Base-by-base conservation (phyloP, 2,797 vertebrate species). In the Ciconia nigra region DNA sequence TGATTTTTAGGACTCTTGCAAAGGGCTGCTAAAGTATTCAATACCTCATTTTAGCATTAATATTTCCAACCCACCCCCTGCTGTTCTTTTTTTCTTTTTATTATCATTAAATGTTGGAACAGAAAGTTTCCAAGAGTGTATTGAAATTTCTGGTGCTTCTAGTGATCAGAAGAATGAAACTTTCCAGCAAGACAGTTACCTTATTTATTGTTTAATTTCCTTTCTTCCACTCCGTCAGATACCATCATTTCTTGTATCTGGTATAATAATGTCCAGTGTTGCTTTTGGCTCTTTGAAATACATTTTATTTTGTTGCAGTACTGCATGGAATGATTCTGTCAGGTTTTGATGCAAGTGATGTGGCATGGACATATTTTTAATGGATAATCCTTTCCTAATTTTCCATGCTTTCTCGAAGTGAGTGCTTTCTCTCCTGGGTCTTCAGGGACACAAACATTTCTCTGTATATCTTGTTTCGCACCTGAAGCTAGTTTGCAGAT, bases 161-260 rank as follows among this genome's bases (percentile, higher is more conserved):
- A 77, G 61, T 91, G 58, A 91, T 92, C 79, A 83, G 77, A 74
- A 95, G 46, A 87, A 51, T 65, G 44, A 77, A 94, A 71, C 44
- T 73, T 87, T 88, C 93, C 97, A 95, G 86, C 47, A 67, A 80
- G 78, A 80, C 1, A 3, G 35, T 89, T 95, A 78, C 83, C 57
- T 94, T 97, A 92, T 94, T 97, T 96, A 96, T 96, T 97, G 88
- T 96, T 97, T 92, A 84, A 97, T 97, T 97, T 97, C 96, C 97
- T 93, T 93, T 96, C 94, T 96, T 96, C 78, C 83, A 87, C 81
- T 93, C 62, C 58, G 70, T 94, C 70, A 91, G 91, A 67, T 92
- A 67, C 42, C 15, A 41, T 83, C 2, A 83, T 94, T 94, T 92
- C 74, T 95, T 77, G n/a, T 93, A 83, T 95, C 93, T 97, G 97